These are phyloP conservation scores for Rhadina sibilatrix DNA, from an alignment of 2,113 vertebrate genomes.

Conservation along the genomic window DNA sequence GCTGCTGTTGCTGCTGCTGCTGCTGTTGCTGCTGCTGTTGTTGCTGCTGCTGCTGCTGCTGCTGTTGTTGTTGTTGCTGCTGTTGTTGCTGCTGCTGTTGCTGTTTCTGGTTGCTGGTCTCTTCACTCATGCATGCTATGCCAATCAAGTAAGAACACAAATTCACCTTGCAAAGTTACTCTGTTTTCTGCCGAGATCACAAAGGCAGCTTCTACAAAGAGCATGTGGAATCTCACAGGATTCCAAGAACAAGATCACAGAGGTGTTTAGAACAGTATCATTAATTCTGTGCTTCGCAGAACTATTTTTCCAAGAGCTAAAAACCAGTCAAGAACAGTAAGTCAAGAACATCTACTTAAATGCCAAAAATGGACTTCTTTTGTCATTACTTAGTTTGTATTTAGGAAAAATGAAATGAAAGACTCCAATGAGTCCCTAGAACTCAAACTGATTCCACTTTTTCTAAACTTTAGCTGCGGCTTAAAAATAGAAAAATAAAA, in stretches of 20 bases:
- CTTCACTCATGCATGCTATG: slow-evolving; percentile 81
- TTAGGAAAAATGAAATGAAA: not conserved
- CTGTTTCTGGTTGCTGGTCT: slow-evolving; percentile 81
- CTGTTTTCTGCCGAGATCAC: slow-evolving; percentile 34
- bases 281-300: not conserved
- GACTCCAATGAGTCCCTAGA: not conserved
- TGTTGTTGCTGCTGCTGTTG: slow-evolving; percentile 69
- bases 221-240: not conserved
- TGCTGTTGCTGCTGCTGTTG: slow-evolving; percentile 61
- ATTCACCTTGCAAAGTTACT: slow-evolving; percentile 60
- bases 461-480: not conserved
- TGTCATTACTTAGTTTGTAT: not conserved
- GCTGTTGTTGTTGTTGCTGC: slow-evolving; percentile 43
- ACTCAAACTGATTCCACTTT: not conserved
- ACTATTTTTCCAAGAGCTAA: not conserved
- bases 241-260: slow-evolving; percentile 11
- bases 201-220: slow-evolving; percentile 37
- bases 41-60: slow-evolving; percentile 38
- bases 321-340: not conserved
- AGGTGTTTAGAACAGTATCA: not conserved
- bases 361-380: not conserved
- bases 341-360: not conserved
- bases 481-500: not conserved
- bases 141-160: slow-evolving; percentile 70
- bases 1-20: slow-evolving; percentile 48